Evolutionary conservation across 2,888 invertebrate genomes (phyloP).

Genomic region (Nemotelus pantherinus): DNA sequence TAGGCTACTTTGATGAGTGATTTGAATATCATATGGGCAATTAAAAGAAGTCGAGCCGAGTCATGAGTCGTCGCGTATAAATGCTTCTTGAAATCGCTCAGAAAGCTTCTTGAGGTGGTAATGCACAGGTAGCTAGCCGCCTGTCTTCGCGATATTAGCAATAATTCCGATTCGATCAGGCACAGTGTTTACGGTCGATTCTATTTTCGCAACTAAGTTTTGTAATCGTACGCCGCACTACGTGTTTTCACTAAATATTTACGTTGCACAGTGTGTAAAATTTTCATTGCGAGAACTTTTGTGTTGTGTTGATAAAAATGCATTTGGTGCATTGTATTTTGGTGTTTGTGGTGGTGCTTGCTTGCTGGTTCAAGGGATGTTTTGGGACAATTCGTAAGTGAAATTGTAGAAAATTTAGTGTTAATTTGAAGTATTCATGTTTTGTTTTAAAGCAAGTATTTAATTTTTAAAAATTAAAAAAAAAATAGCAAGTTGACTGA

Average conservation of each 20-base stretch:
- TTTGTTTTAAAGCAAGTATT: too few species aligned
- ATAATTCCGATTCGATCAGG: neutral
- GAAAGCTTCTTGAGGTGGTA: conserved; percentile 33
- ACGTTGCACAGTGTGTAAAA: neutral
- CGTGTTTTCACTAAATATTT: neutral
- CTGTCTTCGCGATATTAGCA: neutral
- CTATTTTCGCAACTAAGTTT: neutral
- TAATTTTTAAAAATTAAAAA: too few species aligned
- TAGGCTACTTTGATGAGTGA: neutral
- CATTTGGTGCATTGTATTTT: neutral
- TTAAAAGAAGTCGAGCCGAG: conserved; percentile 22
- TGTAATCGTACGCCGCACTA: neutral
- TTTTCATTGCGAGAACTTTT: neutral
- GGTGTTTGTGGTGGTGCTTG: neutral
- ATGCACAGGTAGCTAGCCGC: neutral
- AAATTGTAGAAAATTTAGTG: too few species aligned
- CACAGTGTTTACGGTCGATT: neutral
- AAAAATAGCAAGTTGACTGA: too few species aligned
- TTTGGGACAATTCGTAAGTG: too few species aligned
- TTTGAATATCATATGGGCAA: conserved; percentile 32
- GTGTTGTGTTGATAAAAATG: neutral
- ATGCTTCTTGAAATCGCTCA: conserved; percentile 7
- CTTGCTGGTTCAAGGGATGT: too few species aligned
- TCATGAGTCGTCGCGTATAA: neutral
- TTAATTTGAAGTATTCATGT: too few species aligned